Evolutionary conservation across 2,113 vertebrate species (phyloP).

Genomic region (Melanocharis versteri): DNA sequence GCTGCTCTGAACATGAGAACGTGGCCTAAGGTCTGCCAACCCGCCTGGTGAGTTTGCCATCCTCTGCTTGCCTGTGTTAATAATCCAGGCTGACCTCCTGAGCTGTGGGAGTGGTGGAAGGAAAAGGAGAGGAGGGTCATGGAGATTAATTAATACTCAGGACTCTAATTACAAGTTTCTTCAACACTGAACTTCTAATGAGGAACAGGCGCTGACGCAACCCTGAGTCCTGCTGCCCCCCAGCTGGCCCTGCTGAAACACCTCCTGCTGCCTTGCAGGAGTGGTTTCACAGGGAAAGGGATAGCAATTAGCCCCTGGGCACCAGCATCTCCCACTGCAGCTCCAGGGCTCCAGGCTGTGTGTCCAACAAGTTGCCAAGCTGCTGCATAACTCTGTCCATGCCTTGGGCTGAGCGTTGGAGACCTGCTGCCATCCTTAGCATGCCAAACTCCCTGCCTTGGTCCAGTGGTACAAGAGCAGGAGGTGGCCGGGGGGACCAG

Average conservation of each 20-base stretch:
- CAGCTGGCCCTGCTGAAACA: neutral
- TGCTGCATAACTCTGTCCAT: neutral
- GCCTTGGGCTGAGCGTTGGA: fast-evolving
- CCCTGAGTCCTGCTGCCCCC: neutral
- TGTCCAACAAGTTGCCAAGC: neutral
- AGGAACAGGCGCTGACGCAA: neutral
- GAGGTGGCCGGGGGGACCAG: neutral
- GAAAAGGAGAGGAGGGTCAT: slow-evolving; percentile 35
- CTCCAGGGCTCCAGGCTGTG: neutral
- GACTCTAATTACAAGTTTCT: slow-evolving; percentile 44
- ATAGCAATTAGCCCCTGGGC: neutral
- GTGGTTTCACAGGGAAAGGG: neutral
- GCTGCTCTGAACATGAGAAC: neutral
- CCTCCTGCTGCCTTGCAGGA: neutral
- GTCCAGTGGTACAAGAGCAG: neutral
- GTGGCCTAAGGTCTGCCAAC: neutral
- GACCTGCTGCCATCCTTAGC: neutral
- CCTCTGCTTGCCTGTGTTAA: neutral
- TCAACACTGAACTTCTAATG: slow-evolving; percentile 2
- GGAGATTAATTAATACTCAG: slow-evolving; percentile 57
- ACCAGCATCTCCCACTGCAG: neutral
- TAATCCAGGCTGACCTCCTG: slow-evolving; percentile 17
- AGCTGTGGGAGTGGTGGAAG: neutral
- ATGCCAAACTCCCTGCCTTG: fast-evolving
- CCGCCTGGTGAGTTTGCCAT: fast-evolving